phyloP scores from a whole-genome alignment of 2,113 vertebrate species.

The Apistogramma diplotaenia region DNA sequence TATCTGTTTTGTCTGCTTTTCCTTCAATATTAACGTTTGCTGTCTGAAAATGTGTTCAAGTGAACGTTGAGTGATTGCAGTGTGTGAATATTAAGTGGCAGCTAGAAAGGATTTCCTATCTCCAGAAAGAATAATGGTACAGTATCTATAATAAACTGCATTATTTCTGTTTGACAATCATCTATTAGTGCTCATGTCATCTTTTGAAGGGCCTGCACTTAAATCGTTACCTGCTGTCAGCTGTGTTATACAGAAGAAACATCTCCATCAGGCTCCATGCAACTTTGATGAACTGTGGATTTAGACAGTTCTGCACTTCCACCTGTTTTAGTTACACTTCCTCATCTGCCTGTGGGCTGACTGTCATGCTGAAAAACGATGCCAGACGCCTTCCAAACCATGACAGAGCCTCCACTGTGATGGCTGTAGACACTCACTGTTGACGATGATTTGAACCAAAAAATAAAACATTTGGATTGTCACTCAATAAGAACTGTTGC shows the following conservation, averaged over 20 bases:
- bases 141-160: not conserved
- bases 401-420: not conserved
- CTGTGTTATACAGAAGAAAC: not conserved
- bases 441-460: not conserved
- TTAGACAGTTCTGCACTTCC: not conserved
- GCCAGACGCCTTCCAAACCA: not conserved
- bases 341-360: not conserved
- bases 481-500: no score
- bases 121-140: not conserved
- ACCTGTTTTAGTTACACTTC: not conserved
- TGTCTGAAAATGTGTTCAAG: not conserved
- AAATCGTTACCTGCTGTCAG: not conserved
- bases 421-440: not conserved
- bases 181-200: not conserved
- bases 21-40: not conserved
- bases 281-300: not conserved
- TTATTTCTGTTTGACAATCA: not conserved
- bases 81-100: not conserved
- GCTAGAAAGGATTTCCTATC: not conserved
- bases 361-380: not conserved
- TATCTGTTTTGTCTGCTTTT: not conserved
- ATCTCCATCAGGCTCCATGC: not conserved
- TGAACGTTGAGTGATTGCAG: not conserved
- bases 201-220: not conserved
- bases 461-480: not conserved